phyloP scores from a whole-genome alignment of 1,140 invertebrate species.

The Drosophila kanapiae region DNA sequence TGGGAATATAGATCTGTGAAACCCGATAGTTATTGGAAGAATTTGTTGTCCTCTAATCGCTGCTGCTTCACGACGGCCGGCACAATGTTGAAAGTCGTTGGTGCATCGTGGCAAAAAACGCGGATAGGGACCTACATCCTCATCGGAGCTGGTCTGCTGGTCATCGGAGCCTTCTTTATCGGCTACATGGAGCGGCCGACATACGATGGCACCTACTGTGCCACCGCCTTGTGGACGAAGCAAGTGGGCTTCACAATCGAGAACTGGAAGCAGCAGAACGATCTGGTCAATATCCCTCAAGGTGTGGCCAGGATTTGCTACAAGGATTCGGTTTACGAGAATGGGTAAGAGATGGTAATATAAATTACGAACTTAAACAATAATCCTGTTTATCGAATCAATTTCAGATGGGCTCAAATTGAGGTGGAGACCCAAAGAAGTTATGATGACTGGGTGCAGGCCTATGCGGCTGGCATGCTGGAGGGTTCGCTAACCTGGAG shows the following conservation, averaged over 20 bases:
- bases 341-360: slow-evolving; percentile 86
- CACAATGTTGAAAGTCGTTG: slow-evolving; percentile 91
- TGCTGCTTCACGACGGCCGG: slow-evolving; percentile 77
- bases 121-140: slow-evolving; percentile 90
- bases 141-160: slow-evolving; percentile 88
- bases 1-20: slow-evolving; percentile 18
- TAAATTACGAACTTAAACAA: too few relatives aligned
- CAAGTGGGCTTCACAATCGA: slow-evolving; percentile 89
- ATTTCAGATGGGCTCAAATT: slow-evolving; percentile 90
- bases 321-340: slow-evolving; percentile 88
- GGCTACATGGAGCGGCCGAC: slow-evolving; percentile 89
- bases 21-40: slow-evolving; percentile 4
- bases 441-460: slow-evolving; percentile 92
- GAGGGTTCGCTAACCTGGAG: slow-evolving; percentile 94
- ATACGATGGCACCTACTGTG: slow-evolving; percentile 89
- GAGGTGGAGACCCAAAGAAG: slow-evolving; percentile 91
- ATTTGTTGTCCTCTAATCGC: slow-evolving; percentile 3
- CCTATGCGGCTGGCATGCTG: slow-evolving; percentile 94
- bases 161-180: slow-evolving; percentile 89
- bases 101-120: slow-evolving; percentile 91
- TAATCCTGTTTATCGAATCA: background rate
- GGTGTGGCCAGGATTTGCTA: slow-evolving; percentile 90
- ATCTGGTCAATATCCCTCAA: slow-evolving; percentile 87
- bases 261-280: slow-evolving; percentile 92
- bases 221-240: slow-evolving; percentile 89